Evolutionary conservation across 2,888 invertebrate species (phyloP).

Genomic region (Mallateleia sp.): DNA sequence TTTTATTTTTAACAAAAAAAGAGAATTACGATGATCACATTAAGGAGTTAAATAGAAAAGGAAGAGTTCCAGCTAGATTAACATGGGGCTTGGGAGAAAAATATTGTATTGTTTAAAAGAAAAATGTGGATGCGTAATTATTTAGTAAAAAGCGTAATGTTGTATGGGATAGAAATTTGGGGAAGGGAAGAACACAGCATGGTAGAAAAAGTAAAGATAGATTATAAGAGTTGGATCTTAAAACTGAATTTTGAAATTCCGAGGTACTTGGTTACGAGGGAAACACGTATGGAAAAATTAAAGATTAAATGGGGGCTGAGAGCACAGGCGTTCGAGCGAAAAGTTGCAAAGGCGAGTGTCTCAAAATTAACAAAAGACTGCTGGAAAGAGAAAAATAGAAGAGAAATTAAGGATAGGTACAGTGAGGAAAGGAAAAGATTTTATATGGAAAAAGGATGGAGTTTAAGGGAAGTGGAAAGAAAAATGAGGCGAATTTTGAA

Average conservation of each 20-base stretch:
- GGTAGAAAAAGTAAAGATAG: constrained; percentile 1
- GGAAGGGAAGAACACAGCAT: constrained; percentile 7
- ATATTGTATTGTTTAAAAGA: not conserved
- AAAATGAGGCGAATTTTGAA: not conserved
- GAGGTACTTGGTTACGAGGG: constrained; percentile 18
- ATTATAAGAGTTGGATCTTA: constrained; percentile 31
- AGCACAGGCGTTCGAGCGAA: constrained; percentile 11
- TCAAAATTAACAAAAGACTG: not conserved
- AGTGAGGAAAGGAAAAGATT: not conserved
- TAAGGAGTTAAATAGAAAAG: constrained; percentile 4
- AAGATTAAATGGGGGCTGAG: not conserved
- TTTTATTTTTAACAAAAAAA: constrained; percentile 27
- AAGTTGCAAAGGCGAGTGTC: not conserved
- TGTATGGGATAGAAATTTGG: constrained; percentile 38
- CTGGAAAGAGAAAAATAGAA: constrained; percentile 1
- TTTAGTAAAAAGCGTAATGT: not conserved
- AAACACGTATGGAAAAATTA: constrained; percentile 1
- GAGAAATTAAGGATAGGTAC: not conserved
- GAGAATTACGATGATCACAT: not conserved
- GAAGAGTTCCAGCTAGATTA: constrained; percentile 12
- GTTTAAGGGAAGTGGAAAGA: not conserved
- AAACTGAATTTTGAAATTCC: constrained; percentile 15
- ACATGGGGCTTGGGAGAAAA: constrained; percentile 12
- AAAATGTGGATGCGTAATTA: not conserved
- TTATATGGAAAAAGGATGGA: not conserved